Evolutionary conservation across 2,113 vertebrate genomes (phyloP), one percentile per base, ranked within the genome.

Genomic region (Chloroceryle aenea): DNA sequence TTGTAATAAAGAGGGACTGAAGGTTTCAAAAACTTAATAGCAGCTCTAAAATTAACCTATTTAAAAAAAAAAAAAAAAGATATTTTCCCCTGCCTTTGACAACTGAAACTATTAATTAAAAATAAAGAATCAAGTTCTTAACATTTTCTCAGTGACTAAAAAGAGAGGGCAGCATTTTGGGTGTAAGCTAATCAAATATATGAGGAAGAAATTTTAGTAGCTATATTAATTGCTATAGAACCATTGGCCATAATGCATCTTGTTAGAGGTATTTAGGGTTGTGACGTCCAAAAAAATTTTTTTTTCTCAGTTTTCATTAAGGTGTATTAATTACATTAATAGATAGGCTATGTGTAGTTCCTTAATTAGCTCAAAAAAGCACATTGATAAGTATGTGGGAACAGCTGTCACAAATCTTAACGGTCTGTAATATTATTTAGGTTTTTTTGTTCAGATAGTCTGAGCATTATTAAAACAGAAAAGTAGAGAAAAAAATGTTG

Each of bases 31-130:
- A 84, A 3, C 56, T 92, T 77, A 34, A 80, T 30, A 85, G 47
- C 14, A 56, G 17, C 13, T 85, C 73, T 93, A 71, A 85, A 95
- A 88, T 76, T 79, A 89, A 83, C 47, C 58, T 86, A 42, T 82
- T 86, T n/a, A n/a, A n/a, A 40, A 40, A 40, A 68, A 87, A 53
- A 52, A 87, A 61, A 56, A 5, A 10, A 87, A 30, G 26, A 20
- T 79, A 74, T 75, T 89, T 58, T 42, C 36, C 26, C 38, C 29
- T 2, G 32, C 8, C n/a, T 76, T 66, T 87, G 61, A 55, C 18
- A 87, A 86, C 12, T 83, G 53, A 93, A 87, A 74, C 56, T 91
- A 32, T 87, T 76, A 76, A 78, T 27, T 23, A 91, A 76, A 96
- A 63, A 55, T 17, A 71, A 86, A 71, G 21, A 81, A 42, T 58